Percentiles rank a stretch among this genome's conserved stretches.
phyloP scores from a whole-genome alignment of 2,888 invertebrate species.

The Drosophila siamana region DNA sequence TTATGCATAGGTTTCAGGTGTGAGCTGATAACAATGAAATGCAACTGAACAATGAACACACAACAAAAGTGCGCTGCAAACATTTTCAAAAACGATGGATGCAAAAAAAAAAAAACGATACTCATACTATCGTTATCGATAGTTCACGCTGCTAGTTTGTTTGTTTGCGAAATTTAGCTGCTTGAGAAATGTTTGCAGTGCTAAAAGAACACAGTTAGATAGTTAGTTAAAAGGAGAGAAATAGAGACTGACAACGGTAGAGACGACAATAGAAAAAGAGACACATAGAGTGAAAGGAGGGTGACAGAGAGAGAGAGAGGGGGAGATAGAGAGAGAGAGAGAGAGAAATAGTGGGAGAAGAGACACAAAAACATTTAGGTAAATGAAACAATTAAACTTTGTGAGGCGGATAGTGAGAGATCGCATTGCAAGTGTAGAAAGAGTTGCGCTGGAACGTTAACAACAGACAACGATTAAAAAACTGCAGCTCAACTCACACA shows the following conservation, averaged over 20 bases:
- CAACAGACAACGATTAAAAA: constrained; percentile 4
- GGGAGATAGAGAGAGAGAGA: background rate
- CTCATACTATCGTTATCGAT: background rate
- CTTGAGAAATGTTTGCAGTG: constrained; percentile 24
- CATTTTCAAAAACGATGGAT: constrained; percentile 5
- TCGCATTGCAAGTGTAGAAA: background rate
- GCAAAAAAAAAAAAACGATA: background rate
- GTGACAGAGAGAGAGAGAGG: background rate
- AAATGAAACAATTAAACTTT: no score
- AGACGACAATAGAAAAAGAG: constrained; percentile 7
- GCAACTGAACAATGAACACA: constrained; percentile 15
- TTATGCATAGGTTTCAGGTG: background rate
- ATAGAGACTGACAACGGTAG: constrained; percentile 2
- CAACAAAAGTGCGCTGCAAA: constrained; percentile 20
- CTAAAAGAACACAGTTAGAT: constrained; percentile 10
- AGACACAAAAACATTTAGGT: no score
- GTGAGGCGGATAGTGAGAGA: background rate
- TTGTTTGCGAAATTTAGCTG: background rate
- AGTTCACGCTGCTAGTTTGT: no score
- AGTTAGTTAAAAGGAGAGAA: no score
- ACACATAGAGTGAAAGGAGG: background rate
- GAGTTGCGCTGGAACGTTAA: background rate
- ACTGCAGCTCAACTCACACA: background rate
- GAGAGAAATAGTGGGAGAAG: background rate
- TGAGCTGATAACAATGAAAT: constrained; percentile 15